Conservation (phyloP, 2,113 vertebrate genomes). For the Cranoglanis bouderius region DNA sequence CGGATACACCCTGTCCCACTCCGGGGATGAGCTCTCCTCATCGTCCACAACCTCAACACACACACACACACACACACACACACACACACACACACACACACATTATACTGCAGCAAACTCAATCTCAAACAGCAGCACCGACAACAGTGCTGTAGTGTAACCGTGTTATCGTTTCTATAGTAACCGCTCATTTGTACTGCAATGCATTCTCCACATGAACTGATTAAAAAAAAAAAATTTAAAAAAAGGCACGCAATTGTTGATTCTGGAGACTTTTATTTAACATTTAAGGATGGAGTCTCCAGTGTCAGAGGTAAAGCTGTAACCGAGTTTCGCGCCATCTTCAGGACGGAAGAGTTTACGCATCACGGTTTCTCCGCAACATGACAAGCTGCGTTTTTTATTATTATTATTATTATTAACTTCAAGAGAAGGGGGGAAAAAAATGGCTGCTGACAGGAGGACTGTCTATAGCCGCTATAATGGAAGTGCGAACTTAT, state of each 20-base stretch:
- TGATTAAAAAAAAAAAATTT: neutral
- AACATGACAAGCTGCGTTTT: neutral
- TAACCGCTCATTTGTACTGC: neutral
- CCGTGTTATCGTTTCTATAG: neutral
- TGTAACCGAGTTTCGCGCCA: neutral
- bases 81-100: neutral
- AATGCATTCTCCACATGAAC: neutral
- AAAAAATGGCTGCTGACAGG: neutral
- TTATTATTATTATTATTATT: neutral
- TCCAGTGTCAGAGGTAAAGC: neutral
- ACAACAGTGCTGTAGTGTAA: neutral
- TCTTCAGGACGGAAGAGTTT: neutral
- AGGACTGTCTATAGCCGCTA: neutral
- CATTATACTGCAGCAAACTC: neutral
- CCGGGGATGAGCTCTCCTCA: conserved; percentile 47
- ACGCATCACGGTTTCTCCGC: neutral
- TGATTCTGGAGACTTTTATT: neutral
- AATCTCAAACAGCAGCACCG: neutral
- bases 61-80: conserved; percentile 5
- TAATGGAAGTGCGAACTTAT: neutral
- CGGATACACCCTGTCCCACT: conserved; percentile 70
- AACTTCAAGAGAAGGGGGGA: neutral
- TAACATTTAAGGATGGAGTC: neutral
- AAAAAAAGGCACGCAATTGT: neutral
- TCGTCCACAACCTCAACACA: conserved; percentile 61